These are phyloP conservation scores for Sussaba pulchella DNA, from an alignment of 2,888 invertebrate genomes.

Conservation along the genomic window DNA sequence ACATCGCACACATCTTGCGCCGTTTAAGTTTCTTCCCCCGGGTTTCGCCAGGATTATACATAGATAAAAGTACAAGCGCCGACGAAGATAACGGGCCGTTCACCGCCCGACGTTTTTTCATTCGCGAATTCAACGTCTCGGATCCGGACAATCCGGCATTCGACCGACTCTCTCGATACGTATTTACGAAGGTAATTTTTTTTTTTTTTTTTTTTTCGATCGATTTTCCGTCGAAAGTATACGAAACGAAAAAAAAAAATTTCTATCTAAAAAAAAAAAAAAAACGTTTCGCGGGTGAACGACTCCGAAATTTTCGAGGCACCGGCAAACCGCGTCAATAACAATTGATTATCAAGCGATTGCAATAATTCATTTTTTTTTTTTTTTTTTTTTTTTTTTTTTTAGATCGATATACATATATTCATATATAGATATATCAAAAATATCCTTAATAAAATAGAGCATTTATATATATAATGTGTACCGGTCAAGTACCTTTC, in stretches of 20 bases:
- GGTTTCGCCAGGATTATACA: slow-evolving; percentile 55
- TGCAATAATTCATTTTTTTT: slow-evolving; percentile 68
- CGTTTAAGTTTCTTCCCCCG: slow-evolving; percentile 56
- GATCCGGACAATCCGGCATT: too few species aligned
- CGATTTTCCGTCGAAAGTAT: not conserved
- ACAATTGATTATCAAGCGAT: slow-evolving; percentile 75
- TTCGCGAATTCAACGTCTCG: too few species aligned
- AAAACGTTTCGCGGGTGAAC: slow-evolving; percentile 28
- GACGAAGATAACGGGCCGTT: not conserved
- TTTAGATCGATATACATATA: slow-evolving; percentile 74
- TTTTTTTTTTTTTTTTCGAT: too few species aligned
- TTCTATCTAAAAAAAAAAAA: too few species aligned
- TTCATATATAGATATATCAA: slow-evolving; percentile 83
- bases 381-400: slow-evolving; percentile 32
- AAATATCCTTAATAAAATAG: slow-evolving; percentile 84
- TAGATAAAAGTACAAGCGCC: not conserved
- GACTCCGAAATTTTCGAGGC: slow-evolving; percentile 42
- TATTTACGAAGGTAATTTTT: too few species aligned
- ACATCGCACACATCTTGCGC: slow-evolving; percentile 57
- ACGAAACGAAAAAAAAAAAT: not conserved
- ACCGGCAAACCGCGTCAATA: slow-evolving; percentile 68
- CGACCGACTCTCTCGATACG: too few species aligned
- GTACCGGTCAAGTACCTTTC: slow-evolving; percentile 78
- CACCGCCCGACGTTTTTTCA: not conserved
- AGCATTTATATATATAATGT: slow-evolving; percentile 80